Evolutionary conservation across 2,888 invertebrate genomes (phyloP), one percentile per base, ranked within the genome.

Genomic region (Sminthurides aquaticus): DNA sequence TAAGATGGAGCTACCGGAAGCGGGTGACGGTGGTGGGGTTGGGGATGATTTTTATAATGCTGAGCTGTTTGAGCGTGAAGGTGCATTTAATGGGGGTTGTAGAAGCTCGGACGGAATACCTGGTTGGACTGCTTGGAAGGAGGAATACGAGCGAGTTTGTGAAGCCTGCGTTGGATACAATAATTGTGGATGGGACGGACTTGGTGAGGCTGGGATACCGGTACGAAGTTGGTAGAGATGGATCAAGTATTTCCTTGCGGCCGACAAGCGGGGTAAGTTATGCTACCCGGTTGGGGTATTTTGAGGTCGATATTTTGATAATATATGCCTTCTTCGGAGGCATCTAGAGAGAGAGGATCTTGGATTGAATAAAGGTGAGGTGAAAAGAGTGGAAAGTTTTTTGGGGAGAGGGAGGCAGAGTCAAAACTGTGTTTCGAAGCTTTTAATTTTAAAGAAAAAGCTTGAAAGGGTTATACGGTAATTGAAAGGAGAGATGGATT

Each of bases 61-160:
- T 34, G 43, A 11, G 5, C 15, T 5, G 43, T 15, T 28, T 29
- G 29, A 2, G 26, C 28, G 3, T 57, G 2, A 26, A 28, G 20
- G 28, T 57, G 5, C 57, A 57, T 22, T 26, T 57, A 29, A 28
- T 18, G 26, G 28, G 28, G 20, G 28, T 57, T 27, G 15, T 22
- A 29, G 18, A 29, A 18, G 2, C 2, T 3, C 26, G 20, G 22
- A 22, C 57, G 3, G 57, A 57, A 20, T 22, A 28, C 57, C 20
- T 57, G 20, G 5, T 28, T 11, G 8, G 27, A 26, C 15, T 57
- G 24, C 57, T 57, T 3, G 57, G 57, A 3, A 27, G 28, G 3
- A 26, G 57, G 28, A 57, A 57, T n/a, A 57, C 57, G 5, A 27
- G 27, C 29, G 57, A 57, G 20, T 57, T 57, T 29, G 57, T 57